These are phyloP conservation scores for Cryptoblepharus egeriae DNA, from an alignment of 2,797 vertebrate species.

Conservation along the genomic window DNA sequence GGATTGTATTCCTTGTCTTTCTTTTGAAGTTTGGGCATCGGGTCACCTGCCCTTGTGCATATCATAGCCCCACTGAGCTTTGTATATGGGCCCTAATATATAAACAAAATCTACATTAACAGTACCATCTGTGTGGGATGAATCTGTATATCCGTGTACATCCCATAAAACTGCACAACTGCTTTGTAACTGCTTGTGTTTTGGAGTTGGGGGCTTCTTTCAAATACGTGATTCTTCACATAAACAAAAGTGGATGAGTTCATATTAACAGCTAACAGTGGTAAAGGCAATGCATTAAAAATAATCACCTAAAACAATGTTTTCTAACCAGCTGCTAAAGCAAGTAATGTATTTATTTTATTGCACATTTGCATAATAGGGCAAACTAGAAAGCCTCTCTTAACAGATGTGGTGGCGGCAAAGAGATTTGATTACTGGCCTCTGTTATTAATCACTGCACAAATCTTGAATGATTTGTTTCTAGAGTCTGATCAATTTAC, in stretches of 20 bases:
- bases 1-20: too few relatives aligned
- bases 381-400: constrained; percentile 76
- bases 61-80: not conserved
- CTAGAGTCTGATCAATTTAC: constrained; percentile 80
- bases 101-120: not conserved
- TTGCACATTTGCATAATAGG: constrained; percentile 83
- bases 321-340: constrained; percentile 81
- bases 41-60: too few relatives aligned
- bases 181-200: not conserved
- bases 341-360: constrained; percentile 83
- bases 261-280: constrained; percentile 66
- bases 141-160: constrained; percentile 7
- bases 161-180: constrained; percentile 21
- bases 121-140: not conserved
- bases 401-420: constrained; percentile 82
- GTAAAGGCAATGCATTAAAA: constrained; percentile 75
- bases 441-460: constrained; percentile 83
- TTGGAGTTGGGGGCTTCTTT: not conserved
- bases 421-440: constrained; percentile 81
- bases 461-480: constrained; percentile 85
- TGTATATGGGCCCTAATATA: not conserved
- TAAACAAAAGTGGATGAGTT: constrained; percentile 71
- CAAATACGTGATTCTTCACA: constrained; percentile 52
- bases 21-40: not conserved
- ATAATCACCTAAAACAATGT: constrained; percentile 80